Evolutionary conservation across 2,888 invertebrate genomes (phyloP), one percentile per base, ranked within the genome.

Genomic region (Minunthozetes semirufus): DNA sequence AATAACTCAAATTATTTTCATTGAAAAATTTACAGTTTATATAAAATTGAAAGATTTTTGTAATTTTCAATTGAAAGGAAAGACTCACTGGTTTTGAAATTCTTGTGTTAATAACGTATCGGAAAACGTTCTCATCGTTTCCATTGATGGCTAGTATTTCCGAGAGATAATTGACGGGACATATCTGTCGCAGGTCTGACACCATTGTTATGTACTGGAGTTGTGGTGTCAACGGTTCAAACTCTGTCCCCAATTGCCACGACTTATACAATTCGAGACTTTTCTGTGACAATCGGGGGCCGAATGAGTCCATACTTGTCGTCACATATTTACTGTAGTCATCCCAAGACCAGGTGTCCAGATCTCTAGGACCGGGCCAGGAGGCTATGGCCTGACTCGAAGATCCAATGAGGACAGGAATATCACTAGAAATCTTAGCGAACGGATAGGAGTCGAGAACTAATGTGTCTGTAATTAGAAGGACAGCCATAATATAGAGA

Each of bases 141-240:
- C 78, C 79, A 5, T 76, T 75, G 25, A 72, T 72, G 0, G 79
- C 74, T 0, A 80, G 78, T 0, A 78, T 68, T 19, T 78, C 70
- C 0, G 80, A 76, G 72, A 81, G 68, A 8, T 79, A 75, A 72
- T 80, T 79, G 15, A 79, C 79, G 1, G 81, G 81, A 77, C 81
- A 81, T 8, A 79, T 80, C 29, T 79, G 80, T 3, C 81, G 77
- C 5, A 81, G 76, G 63, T 81, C 81, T 8, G 81, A 80, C 0
- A 80, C 80, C 81, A 81, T 80, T 50, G 79, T 79, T 13, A 81
- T 80, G 63, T 80, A 79, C 59, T 80, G 79, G 73, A 79, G 79
- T 73, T 80, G 80, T 0, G 81, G 80, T 8, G 79, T 78, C 15
- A 76, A 72, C 13, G 75, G 56, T 5, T 73, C 70, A 48, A 72